A percentile compares a stretch with the other conserved stretches of the same genome.
These are phyloP conservation scores for Apodemia duryi DNA, from an alignment of 2,888 invertebrate genomes.

Conservation along the genomic window DNA sequence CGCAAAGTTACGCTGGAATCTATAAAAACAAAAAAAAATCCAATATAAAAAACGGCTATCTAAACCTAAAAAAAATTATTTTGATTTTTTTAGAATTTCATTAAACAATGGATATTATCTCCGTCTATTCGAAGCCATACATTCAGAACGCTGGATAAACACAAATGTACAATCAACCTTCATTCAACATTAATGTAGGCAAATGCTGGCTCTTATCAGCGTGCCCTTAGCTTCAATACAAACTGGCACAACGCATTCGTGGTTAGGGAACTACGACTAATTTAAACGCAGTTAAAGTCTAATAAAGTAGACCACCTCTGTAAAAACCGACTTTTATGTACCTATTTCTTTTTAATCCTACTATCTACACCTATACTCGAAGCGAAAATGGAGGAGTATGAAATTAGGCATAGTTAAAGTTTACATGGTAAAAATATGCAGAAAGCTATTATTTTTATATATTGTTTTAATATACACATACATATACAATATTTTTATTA, in stretches of 20 bases:
- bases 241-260: slow-evolving; percentile 31
- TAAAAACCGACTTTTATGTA: neutral
- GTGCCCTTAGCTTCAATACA: slow-evolving; percentile 24
- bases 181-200: neutral
- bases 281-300: neutral
- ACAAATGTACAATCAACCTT: neutral
- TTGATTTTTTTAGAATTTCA: neutral
- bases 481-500: no score
- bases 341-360: no score
- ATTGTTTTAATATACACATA: no score
- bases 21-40: no score
- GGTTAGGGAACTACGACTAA: slow-evolving; percentile 20
- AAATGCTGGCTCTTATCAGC: slow-evolving; percentile 26
- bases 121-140: neutral
- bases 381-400: no score
- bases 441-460: no score
- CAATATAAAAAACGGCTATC: no score
- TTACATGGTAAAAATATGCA: no score
- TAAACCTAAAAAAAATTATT: no score
- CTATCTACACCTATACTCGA: no score
- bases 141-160: neutral
- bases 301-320: neutral
- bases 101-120: neutral
- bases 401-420: no score
- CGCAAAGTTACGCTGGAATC: no score